Conservation (phyloP, 2,113 vertebrate genomes). For the Tychaedon coryphoeus region DNA sequence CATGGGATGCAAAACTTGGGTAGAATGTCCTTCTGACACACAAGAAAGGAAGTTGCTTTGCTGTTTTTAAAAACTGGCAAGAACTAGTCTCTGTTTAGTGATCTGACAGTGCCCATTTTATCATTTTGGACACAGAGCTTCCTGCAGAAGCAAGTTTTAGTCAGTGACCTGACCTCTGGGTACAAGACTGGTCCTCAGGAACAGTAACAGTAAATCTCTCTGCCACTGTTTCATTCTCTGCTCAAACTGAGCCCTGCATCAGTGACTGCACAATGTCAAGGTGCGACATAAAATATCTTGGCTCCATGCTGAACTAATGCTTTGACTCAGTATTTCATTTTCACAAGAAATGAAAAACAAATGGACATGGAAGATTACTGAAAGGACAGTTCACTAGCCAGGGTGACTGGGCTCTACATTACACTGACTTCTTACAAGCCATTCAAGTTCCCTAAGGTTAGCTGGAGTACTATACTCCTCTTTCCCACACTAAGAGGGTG, state of each 20-base stretch:
- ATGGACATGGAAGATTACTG: background rate
- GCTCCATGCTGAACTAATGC: background rate
- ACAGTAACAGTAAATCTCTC: background rate
- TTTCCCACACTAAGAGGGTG: background rate
- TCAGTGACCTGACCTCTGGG: background rate
- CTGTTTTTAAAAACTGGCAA: background rate
- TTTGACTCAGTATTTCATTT: conserved; percentile 2
- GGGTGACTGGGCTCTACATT: background rate
- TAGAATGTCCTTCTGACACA: background rate
- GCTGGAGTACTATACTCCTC: background rate
- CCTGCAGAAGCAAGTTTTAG: background rate
- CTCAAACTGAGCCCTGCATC: background rate
- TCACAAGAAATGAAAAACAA: conserved; percentile 15
- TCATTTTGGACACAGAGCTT: background rate
- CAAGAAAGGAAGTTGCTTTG: background rate
- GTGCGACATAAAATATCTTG: background rate
- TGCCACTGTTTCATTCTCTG: background rate
- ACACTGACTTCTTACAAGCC: background rate
- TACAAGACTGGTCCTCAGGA: background rate
- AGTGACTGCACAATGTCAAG: background rate
- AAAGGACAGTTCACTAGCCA: background rate
- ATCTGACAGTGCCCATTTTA: background rate
- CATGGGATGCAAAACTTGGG: background rate
- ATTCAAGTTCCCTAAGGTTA: background rate
- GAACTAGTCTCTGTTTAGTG: background rate